Evolutionary conservation across 2,113 vertebrate genomes (phyloP).

Genomic region (Noctilio leporinus): DNA sequence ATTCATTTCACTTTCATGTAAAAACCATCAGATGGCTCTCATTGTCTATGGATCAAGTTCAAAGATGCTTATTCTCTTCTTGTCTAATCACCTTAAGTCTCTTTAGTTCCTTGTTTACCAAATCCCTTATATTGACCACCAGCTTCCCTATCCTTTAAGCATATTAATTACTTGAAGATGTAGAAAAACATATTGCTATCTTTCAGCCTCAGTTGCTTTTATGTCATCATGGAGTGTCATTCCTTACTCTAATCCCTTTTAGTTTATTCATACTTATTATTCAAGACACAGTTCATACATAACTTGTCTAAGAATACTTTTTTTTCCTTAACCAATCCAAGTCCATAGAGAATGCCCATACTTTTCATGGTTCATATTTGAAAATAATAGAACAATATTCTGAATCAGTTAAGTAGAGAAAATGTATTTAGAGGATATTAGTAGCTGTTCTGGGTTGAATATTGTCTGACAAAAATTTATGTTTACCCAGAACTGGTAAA

Average conservation of each 20-base stretch:
- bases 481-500: background rate
- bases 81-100: background rate
- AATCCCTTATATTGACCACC: background rate
- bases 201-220: background rate
- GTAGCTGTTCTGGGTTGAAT: background rate
- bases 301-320: background rate
- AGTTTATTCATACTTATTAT: background rate
- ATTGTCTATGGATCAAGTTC: background rate
- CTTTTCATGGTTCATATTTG: background rate
- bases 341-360: background rate
- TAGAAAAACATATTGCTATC: background rate
- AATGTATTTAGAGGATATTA: background rate
- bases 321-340: background rate
- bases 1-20: background rate
- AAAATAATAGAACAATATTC: background rate
- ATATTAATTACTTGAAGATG: background rate
- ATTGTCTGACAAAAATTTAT: background rate
- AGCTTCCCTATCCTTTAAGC: background rate
- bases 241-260: background rate
- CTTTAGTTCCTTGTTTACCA: background rate
- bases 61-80: background rate
- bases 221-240: background rate
- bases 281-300: background rate
- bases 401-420: background rate
- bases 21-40: background rate